Evolutionary conservation across 2,888 invertebrate species (phyloP).

Genomic region (Cosmia trapezina): DNA sequence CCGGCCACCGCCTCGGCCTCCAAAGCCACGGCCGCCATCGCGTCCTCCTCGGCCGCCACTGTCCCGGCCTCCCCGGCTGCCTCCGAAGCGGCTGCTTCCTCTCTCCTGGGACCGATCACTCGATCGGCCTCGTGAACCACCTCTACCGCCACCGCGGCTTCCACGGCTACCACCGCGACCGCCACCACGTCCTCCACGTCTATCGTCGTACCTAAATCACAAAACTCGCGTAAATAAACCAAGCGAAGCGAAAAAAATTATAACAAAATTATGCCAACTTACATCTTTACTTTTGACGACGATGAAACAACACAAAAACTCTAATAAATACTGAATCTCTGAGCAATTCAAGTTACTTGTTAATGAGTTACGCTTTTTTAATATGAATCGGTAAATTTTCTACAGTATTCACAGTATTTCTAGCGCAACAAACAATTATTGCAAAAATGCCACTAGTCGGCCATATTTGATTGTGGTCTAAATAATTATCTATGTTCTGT

Average conservation of each 20-base stretch:
- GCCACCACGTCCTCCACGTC: constrained; percentile 86
- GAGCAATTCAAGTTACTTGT: constrained; percentile 15
- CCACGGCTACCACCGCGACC: constrained; percentile 72
- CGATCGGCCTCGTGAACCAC: constrained; percentile 80
- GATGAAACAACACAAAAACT: constrained; percentile 41
- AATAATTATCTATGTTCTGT: no score
- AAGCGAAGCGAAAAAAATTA: constrained; percentile 37
- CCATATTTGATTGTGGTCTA: constrained; percentile 68
- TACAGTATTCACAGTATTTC: constrained; percentile 17
- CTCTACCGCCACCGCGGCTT: constrained; percentile 78
- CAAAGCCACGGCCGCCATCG: constrained; percentile 78
- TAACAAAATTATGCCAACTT: constrained; percentile 68
- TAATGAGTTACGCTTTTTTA: constrained; percentile 23
- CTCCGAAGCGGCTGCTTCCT: constrained; percentile 78
- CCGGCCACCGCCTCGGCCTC: constrained; percentile 82
- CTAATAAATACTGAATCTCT: constrained; percentile 31
- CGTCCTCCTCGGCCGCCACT: constrained; percentile 76
- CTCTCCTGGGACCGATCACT: constrained; percentile 87
- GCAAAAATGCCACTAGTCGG: constrained; percentile 62
- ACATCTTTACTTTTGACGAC: constrained; percentile 70
- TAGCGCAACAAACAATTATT: constrained; percentile 42
- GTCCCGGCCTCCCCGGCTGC: constrained; percentile 76
- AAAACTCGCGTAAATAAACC: constrained; percentile 46
- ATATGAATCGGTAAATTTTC: constrained; percentile 10
- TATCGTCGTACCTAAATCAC: constrained; percentile 88